phyloP scores from a whole-genome alignment of 2,888 invertebrate genomes.

The Aphodius granarius region DNA sequence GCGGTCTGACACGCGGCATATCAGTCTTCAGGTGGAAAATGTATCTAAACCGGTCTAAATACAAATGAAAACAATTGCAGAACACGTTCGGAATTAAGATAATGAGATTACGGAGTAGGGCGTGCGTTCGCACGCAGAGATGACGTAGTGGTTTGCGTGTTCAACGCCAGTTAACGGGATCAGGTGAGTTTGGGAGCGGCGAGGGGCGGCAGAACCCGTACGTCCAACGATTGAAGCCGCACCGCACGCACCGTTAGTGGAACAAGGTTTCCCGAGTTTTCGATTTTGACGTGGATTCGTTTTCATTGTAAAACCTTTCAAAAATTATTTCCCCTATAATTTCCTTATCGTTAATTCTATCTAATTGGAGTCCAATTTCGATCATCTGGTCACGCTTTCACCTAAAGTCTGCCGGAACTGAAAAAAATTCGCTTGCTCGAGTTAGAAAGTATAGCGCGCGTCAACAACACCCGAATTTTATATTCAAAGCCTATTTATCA shows the following conservation, averaged over 20 bases:
- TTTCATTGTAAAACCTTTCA: background rate
- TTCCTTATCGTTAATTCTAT: background rate
- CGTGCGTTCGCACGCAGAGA: slow-evolving; percentile 6
- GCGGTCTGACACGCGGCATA: background rate
- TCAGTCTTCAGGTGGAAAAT: background rate
- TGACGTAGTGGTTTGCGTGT: slow-evolving; percentile 12
- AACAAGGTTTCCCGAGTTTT: background rate
- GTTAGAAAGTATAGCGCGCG: background rate
- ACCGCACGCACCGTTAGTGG: background rate
- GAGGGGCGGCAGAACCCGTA: background rate
- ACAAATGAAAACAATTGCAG: slow-evolving; percentile 6
- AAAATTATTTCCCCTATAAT: background rate
- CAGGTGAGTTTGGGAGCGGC: background rate
- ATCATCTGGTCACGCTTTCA: background rate
- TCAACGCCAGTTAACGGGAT: slow-evolving; percentile 5
- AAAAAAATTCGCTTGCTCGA: background rate
- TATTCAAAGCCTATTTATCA: background rate
- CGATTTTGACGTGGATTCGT: background rate
- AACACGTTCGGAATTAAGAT: slow-evolving; percentile 8
- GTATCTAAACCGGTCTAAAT: background rate
- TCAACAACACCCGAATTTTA: background rate
- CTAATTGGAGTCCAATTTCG: background rate
- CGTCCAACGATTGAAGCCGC: background rate
- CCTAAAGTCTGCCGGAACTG: background rate
- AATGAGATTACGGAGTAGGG: background rate